Conservation (phyloP, 2,797 vertebrate genomes). For the Gymnopithys bicolor region DNA sequence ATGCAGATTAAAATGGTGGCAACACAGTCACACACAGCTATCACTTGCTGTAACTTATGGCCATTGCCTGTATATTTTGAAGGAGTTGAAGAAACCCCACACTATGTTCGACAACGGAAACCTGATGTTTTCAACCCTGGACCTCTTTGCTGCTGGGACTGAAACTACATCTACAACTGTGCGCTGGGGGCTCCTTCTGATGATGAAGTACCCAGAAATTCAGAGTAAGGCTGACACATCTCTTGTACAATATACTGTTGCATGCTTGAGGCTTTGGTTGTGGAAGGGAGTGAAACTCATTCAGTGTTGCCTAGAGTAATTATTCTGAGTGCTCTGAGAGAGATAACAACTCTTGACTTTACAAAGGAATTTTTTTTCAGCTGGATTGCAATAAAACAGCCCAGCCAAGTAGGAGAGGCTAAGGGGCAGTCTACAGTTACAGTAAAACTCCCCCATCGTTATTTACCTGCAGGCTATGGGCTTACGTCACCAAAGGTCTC, state of each 20-base stretch:
- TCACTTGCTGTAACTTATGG: neutral
- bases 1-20: neutral
- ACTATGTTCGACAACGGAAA: constrained; percentile 63
- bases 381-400: constrained; percentile 17
- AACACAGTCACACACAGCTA: neutral
- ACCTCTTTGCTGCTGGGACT: constrained; percentile 75
- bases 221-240: constrained; percentile 62
- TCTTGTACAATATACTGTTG: neutral
- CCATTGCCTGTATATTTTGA: neutral
- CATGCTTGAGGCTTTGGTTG: neutral
- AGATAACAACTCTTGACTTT: constrained; percentile 3
- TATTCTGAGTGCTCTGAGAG: neutral
- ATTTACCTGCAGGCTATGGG: constrained; percentile 12
- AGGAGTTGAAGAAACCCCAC: constrained; percentile 64
- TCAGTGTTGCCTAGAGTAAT: constrained; percentile 8
- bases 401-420: constrained; percentile 23
- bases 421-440: neutral
- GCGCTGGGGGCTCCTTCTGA: constrained; percentile 76
- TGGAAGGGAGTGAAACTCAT: constrained; percentile 13
- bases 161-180: constrained; percentile 78
- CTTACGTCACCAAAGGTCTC: constrained; percentile 12
- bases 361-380: constrained; percentile 41
- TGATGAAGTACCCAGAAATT: constrained; percentile 78
- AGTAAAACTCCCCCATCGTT: neutral
- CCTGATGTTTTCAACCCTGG: constrained; percentile 66